phyloP scores from a whole-genome alignment of 1,140 invertebrate genomes.

The Thaumatotibia leucotreta region DNA sequence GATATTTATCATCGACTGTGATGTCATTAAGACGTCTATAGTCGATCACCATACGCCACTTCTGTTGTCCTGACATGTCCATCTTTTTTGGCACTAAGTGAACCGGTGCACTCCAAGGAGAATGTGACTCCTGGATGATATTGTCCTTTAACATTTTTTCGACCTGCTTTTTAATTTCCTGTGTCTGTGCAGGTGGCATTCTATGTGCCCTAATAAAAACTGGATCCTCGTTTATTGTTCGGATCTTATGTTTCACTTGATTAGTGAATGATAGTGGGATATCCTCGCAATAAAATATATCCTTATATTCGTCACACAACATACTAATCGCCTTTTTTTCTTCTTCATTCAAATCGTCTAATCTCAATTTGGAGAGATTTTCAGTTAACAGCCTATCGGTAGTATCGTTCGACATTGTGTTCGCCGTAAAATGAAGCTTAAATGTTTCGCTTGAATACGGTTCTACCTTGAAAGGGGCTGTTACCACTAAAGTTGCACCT shows the following conservation, averaged over 20 bases:
- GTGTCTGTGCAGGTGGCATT: slow-evolving; percentile 26
- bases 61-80: slow-evolving; percentile 14
- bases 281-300: slow-evolving; percentile 32
- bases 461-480: too few relatives aligned
- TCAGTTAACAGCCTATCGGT: too few relatives aligned
- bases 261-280: slow-evolving; percentile 37
- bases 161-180: slow-evolving; percentile 34
- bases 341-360: slow-evolving; percentile 31
- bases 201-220: slow-evolving; percentile 31
- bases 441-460: too few relatives aligned
- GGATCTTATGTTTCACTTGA: slow-evolving; percentile 31
- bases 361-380: too few relatives aligned
- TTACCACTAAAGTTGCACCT: background rate
- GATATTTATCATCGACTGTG: too few relatives aligned
- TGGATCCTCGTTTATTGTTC: slow-evolving; percentile 28
- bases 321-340: slow-evolving; percentile 25
- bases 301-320: slow-evolving; percentile 30
- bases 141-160: slow-evolving; percentile 27
- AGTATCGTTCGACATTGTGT: too few relatives aligned
- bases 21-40: too few relatives aligned
- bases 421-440: too few relatives aligned
- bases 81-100: slow-evolving; percentile 37
- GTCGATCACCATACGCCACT: too few relatives aligned
- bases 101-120: slow-evolving; percentile 31
- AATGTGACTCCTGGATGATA: slow-evolving; percentile 30